Evolutionary conservation across 2,797 vertebrate species (phyloP).

Genomic region (Microchirus variegatus): DNA sequence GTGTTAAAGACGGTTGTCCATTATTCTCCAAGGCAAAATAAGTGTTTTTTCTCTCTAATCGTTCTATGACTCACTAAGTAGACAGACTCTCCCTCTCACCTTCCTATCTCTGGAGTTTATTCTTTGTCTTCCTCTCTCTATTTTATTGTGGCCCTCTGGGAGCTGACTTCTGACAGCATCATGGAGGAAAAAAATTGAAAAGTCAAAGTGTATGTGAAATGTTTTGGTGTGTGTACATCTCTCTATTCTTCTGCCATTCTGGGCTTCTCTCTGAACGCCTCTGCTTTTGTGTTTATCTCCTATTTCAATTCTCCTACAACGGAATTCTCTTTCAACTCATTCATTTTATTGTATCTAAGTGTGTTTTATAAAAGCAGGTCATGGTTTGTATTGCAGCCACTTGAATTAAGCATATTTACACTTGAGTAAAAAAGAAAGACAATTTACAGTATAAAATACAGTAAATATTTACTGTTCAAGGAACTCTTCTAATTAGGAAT

Average conservation of each 20-base stretch:
- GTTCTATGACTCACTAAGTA: slow-evolving; percentile 52
- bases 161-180: slow-evolving; percentile 63
- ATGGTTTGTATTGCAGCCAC: not conserved
- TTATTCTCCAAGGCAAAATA: slow-evolving; percentile 46
- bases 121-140: slow-evolving; percentile 31
- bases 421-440: not conserved
- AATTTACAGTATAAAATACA: not conserved
- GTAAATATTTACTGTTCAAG: too few species aligned
- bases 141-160: slow-evolving; percentile 38
- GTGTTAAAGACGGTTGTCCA: slow-evolving; percentile 6
- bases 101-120: slow-evolving; percentile 43
- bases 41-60: slow-evolving; percentile 21
- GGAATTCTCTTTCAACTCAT: slow-evolving; percentile 26
- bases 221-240: slow-evolving; percentile 40
- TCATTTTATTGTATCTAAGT: slow-evolving; percentile 4
- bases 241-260: slow-evolving; percentile 35
- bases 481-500: too few species aligned
- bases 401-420: not conserved
- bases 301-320: too few species aligned
- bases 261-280: slow-evolving; percentile 15
- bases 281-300: slow-evolving; percentile 26
- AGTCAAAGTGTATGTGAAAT: slow-evolving; percentile 62
- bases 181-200: slow-evolving; percentile 37
- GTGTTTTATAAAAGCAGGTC: not conserved
- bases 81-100: slow-evolving; percentile 38